A percentile compares a stretch with the other conserved stretches of the same genome.
Evolutionary conservation across 1,140 invertebrate genomes (phyloP).

Genomic region (Helicoverpa armigera): DNA sequence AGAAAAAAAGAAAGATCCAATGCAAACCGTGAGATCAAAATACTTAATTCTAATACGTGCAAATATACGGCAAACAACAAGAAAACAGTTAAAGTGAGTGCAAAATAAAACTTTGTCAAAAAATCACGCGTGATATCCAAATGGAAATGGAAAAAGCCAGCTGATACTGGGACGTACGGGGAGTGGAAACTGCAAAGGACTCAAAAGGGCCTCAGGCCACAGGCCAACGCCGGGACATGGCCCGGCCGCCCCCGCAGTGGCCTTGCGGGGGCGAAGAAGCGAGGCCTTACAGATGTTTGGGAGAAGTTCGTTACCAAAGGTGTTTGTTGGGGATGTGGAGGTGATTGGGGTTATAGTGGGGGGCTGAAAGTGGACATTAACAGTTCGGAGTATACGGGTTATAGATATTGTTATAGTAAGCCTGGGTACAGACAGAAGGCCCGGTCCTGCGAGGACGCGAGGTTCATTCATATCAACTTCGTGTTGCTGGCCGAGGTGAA

Average conservation of each 20-base stretch:
- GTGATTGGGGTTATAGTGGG: constrained; percentile 79
- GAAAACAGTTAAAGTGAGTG: constrained; percentile 40
- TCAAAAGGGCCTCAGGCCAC: constrained; percentile 63
- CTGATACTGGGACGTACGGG: constrained; percentile 73
- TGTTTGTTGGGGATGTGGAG: constrained; percentile 78
- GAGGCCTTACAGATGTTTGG: constrained; percentile 57
- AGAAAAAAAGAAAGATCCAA: constrained; percentile 24
- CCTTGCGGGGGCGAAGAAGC: constrained; percentile 64
- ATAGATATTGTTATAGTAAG: constrained; percentile 75
- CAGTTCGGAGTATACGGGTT: constrained; percentile 84
- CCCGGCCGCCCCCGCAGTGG: constrained; percentile 77
- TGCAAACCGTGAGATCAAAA: constrained; percentile 17
- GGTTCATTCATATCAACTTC: constrained; percentile 89
- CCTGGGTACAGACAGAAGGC: constrained; percentile 78
- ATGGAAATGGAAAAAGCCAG: constrained; percentile 81
- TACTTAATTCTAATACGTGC: background rate
- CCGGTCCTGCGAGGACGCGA: constrained; percentile 87
- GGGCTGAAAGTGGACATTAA: constrained; percentile 79
- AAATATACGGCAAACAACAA: constrained; percentile 22
- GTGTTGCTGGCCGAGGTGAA: constrained; percentile 87
- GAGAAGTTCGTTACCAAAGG: constrained; percentile 78
- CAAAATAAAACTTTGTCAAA: constrained; percentile 42
- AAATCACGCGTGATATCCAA: constrained; percentile 81
- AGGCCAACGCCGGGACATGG: constrained; percentile 77
- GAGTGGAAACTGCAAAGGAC: constrained; percentile 83